Evolutionary conservation across 2,113 vertebrate genomes (phyloP), one percentile per base, ranked within the genome.

Genomic region (Barbus barbus): DNA sequence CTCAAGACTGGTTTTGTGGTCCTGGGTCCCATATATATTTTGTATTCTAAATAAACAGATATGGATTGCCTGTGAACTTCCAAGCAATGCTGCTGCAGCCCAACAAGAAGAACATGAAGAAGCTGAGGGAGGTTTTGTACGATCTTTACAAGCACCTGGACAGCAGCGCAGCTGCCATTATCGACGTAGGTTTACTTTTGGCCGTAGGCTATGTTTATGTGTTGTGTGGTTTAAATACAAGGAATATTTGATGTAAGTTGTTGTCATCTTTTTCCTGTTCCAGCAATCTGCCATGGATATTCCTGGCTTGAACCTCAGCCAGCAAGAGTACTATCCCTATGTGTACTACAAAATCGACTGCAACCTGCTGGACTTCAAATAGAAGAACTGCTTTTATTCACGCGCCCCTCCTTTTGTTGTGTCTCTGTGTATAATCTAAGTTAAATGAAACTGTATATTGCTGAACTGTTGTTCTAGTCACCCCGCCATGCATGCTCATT

Each of bases 311-410:
- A 99, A 98, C 91, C 95, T 99, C 92, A 98, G 97, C 89, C 97
- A 98, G 88, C 97, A 99, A 90, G 98, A 99, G 88, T 99, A 99
- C 91, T 99, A 99, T 86, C 98, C 98, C 0, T 99, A 99, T 20
- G 98, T 99, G 78, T 99, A 99, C 94, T 99, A 99, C 95, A 99
- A 99, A 93, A 98, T 99, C 2, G 97, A 99, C 87, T 99, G 97
- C 94, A 99, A 97, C 90, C 93, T 99, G 91, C 92, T 99, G 91
- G 98, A 99, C 87, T 98, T 98, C 93, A 99, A 99, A 95, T 96
- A 95, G 90, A 88, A n/a, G 53, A n/a, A 9, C 20, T 1, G 16
- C n/a, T 51, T n/a, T 76, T 77, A 16, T 5, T 71, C 78, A 20
- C 53, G 76, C 80, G 24, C 87, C 86, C 82, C 82, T 38, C 38